A percentile compares a stretch with the other conserved stretches of the same genome.
These are phyloP conservation scores for Struthio camelus DNA, from an alignment of 2,113 vertebrate genomes.

Conservation along the genomic window DNA sequence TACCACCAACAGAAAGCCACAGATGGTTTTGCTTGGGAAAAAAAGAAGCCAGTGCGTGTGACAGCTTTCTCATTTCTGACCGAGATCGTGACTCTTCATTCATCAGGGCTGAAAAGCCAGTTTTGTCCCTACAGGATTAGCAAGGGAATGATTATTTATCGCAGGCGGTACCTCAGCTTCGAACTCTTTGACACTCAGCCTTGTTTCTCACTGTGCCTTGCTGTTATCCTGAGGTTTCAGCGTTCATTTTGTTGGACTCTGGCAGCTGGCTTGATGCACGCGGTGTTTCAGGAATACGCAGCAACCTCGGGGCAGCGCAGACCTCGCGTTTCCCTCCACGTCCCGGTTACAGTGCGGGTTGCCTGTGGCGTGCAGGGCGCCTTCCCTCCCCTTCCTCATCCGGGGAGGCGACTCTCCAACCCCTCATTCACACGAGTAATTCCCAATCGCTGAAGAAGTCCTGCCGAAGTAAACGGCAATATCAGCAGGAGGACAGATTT, in stretches of 20 bases:
- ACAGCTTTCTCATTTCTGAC: background rate
- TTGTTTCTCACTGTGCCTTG: background rate
- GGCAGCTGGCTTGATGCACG: accelerated
- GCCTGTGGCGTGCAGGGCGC: background rate
- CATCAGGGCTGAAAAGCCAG: accelerated
- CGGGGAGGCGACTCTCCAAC: background rate
- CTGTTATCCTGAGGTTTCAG: background rate
- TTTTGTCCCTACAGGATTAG: background rate
- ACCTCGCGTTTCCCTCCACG: background rate
- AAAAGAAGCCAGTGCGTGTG: background rate
- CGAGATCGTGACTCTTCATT: background rate
- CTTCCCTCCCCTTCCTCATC: background rate
- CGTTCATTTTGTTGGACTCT: background rate
- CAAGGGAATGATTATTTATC: background rate
- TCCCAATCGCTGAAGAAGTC: background rate
- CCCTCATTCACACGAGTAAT: accelerated
- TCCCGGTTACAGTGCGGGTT: too few relatives aligned
- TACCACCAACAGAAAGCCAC: background rate
- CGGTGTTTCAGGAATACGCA: accelerated
- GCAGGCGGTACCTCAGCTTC: background rate
- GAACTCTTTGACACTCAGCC: background rate
- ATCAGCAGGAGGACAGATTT: background rate
- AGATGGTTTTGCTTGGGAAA: background rate
- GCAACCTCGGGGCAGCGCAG: accelerated
- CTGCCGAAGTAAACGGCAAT: background rate